Percentiles rank a stretch among this genome's conserved stretches.
Evolutionary conservation across 2,797 vertebrate genomes (phyloP).

Genomic region (Rhynchotus rufescens): DNA sequence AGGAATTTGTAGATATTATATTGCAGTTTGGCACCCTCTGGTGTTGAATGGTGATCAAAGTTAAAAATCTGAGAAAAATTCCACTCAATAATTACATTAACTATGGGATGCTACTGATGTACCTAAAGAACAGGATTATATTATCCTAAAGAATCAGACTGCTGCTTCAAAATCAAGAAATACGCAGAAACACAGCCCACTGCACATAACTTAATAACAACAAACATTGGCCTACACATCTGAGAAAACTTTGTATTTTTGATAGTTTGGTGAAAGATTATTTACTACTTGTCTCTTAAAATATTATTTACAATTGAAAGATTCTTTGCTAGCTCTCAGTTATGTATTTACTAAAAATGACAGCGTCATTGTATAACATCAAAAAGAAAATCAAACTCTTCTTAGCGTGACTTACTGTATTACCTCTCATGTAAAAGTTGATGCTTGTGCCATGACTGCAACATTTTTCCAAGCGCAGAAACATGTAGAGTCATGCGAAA

Average conservation of each 20-base stretch:
- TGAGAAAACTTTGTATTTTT: neutral
- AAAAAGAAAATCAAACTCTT: neutral
- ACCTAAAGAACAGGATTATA: neutral
- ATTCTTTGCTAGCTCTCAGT: neutral
- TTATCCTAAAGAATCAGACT: neutral
- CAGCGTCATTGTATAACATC: neutral
- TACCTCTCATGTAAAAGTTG: neutral
- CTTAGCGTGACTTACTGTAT: neutral
- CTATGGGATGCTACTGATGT: neutral
- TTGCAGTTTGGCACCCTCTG: neutral
- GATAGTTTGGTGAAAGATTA: neutral
- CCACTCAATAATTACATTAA: neutral
- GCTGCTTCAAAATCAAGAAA: neutral
- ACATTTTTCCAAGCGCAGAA: constrained; percentile 6
- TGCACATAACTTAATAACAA: neutral
- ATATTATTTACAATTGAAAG: neutral
- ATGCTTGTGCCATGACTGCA: constrained; percentile 26
- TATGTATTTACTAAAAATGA: neutral
- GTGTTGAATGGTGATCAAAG: neutral
- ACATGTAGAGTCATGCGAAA: constrained; percentile 20
- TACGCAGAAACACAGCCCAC: neutral
- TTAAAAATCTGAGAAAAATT: neutral
- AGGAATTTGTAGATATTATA: neutral
- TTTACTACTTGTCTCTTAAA: neutral
- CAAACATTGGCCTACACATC: neutral